phyloP scores from a whole-genome alignment of 2,113 vertebrate species.

The Lampris incognitus region DNA sequence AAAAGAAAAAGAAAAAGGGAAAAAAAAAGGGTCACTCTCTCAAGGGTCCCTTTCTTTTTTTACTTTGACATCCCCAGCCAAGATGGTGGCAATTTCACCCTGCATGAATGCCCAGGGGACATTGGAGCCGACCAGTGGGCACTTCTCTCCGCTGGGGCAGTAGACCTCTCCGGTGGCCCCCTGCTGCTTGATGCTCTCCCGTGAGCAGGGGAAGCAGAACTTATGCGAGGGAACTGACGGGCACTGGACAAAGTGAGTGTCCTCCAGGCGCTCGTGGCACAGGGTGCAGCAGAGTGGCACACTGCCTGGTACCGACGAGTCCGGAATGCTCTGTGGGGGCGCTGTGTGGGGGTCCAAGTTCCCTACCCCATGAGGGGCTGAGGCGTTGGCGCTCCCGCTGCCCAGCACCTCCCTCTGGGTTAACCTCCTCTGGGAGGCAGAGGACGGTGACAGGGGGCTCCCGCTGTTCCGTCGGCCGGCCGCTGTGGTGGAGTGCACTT shows the following conservation, averaged over 20 bases:
- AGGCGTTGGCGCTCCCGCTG: conserved; percentile 47
- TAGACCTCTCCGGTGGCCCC: conserved; percentile 95
- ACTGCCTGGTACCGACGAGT: conserved; percentile 89
- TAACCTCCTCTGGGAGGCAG: conserved; percentile 89
- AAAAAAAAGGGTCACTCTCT: conserved; percentile 64
- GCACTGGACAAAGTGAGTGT: conserved; percentile 99
- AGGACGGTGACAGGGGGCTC: conserved; percentile 91
- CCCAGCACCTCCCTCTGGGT: conserved; percentile 85
- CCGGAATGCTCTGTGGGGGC: conserved; percentile 88
- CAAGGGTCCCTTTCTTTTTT: conserved; percentile 98
- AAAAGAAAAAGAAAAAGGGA: conserved; percentile 44
- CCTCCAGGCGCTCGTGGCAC: conserved; percentile 96
- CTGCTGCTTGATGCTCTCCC: conserved; percentile 98
- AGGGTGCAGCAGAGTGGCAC: conserved; percentile 95
- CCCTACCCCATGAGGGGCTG: conserved; percentile 74
- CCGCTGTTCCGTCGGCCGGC: conserved; percentile 86
- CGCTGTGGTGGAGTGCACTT: conserved; percentile 91
- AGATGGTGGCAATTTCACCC: conserved; percentile 95
- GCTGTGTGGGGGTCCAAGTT: conserved; percentile 83
- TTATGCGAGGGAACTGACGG: conserved; percentile 95
- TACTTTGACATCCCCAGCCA: conserved; percentile 96
- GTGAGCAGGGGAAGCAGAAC: conserved; percentile 98
- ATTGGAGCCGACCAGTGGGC: conserved; percentile 95
- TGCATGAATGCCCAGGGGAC: conserved; percentile 99
- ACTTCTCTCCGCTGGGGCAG: conserved; percentile 96